Evolutionary conservation across 2,888 invertebrate species (phyloP).

Genomic region (Scaptomyza tumidula): DNA sequence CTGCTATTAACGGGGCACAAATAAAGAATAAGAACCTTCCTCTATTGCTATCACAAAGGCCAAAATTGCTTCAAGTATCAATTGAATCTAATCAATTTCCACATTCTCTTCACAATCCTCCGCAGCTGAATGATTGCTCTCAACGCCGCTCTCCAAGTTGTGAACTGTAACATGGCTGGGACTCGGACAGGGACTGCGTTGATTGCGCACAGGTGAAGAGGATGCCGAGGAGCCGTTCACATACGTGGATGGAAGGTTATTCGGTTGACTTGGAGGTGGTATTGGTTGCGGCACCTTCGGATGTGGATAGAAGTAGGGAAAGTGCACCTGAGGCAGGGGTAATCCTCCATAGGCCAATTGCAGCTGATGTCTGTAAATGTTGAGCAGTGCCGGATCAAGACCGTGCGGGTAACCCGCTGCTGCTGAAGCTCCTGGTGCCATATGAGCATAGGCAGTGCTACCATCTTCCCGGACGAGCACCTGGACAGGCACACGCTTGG

Average conservation of each 20-base stretch:
- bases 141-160: conserved; percentile 68
- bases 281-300: conserved; percentile 83
- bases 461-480: conserved; percentile 93
- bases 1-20: conserved; percentile 26
- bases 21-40: conserved; percentile 39
- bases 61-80: conserved; percentile 9
- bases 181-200: conserved; percentile 61
- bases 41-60: conserved; percentile 62
- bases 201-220: conserved; percentile 69
- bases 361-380: conserved; percentile 84
- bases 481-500: conserved; percentile 95
- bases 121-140: conserved; percentile 70
- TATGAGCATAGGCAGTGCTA: conserved; percentile 82
- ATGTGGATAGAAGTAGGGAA: conserved; percentile 84
- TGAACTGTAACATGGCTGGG: conserved; percentile 51
- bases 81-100: conserved; percentile 82
- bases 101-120: conserved; percentile 85
- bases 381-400: conserved; percentile 84
- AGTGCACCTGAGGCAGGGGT: conserved; percentile 83
- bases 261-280: conserved; percentile 78
- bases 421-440: conserved; percentile 69
- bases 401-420: conserved; percentile 72
- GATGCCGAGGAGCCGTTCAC: conserved; percentile 74
- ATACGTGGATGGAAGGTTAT: conserved; percentile 35
- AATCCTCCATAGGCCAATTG: conserved; percentile 84